These are phyloP conservation scores for Nesidiocoris tenuis DNA, from an alignment of 2,888 invertebrate genomes.

Conservation along the genomic window DNA sequence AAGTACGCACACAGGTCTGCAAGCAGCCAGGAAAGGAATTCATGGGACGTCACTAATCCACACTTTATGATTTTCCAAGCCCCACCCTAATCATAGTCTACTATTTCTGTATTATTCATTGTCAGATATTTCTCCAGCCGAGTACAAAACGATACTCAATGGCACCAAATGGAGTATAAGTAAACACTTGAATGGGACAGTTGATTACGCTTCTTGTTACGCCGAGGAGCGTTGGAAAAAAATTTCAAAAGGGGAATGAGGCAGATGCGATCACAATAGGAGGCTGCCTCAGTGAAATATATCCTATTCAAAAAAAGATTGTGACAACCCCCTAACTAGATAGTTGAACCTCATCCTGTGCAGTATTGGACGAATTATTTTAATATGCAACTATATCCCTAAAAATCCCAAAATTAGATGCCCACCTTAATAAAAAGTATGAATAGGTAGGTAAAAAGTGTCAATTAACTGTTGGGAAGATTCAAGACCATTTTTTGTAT, in stretches of 20 bases:
- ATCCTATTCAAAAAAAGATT: not conserved
- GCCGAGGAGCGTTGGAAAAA: not conserved
- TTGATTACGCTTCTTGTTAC: slow-evolving; percentile 28
- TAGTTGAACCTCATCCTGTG: too few relatives aligned
- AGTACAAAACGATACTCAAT: slow-evolving; percentile 14
- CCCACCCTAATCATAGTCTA: not conserved
- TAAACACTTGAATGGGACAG: slow-evolving; percentile 29
- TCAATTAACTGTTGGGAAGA: too few relatives aligned
- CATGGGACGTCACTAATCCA: slow-evolving; percentile 24
- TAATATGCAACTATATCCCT: too few relatives aligned
- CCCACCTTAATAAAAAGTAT: too few relatives aligned
- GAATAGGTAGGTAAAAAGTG: too few relatives aligned
- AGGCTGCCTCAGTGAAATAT: not conserved
- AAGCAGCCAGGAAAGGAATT: too few relatives aligned
- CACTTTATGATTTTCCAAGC: not conserved
- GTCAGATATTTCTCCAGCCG: not conserved
- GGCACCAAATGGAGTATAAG: slow-evolving; percentile 31
- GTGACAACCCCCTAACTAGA: not conserved
- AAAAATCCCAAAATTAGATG: too few relatives aligned
- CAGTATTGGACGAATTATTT: too few relatives aligned
- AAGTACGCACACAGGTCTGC: too few relatives aligned
- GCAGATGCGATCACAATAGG: slow-evolving; percentile 29
- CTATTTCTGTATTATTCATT: not conserved
- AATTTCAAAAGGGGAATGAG: not conserved
- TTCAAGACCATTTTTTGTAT: too few relatives aligned